Evolutionary conservation across 1,140 invertebrate species (phyloP).

Genomic region (Brachionus asplanchnoidis): DNA sequence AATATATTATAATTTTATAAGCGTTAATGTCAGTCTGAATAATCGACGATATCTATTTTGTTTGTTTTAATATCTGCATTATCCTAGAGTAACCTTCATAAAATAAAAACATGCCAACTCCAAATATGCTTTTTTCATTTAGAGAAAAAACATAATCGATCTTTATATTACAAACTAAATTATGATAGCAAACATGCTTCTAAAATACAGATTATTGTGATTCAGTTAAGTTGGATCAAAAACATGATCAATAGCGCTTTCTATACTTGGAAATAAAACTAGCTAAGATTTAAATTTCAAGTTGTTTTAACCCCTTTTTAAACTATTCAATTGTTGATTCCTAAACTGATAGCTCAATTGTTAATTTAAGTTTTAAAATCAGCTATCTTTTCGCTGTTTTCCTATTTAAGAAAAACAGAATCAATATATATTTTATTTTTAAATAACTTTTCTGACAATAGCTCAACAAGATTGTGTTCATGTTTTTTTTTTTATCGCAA

Average conservation of each 20-base stretch:
- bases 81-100: neutral
- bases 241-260: neutral
- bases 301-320: neutral
- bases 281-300: neutral
- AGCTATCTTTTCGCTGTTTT: neutral
- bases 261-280: neutral
- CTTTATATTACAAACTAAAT: neutral
- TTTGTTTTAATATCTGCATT: neutral
- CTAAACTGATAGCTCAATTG: neutral
- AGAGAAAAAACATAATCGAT: neutral
- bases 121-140: neutral
- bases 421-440: neutral
- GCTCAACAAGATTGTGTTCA: neutral
- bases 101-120: neutral
- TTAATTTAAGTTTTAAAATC: neutral
- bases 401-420: neutral
- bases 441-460: neutral
- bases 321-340: neutral
- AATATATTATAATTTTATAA: constrained; percentile 1
- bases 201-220: neutral
- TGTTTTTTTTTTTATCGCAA: too few species aligned
- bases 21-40: neutral
- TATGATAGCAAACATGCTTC: neutral
- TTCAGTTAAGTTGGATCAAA: neutral
- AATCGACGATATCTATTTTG: neutral